Conservation (phyloP, 2,113 vertebrate genomes). For the Mus spicilegus region DNA sequence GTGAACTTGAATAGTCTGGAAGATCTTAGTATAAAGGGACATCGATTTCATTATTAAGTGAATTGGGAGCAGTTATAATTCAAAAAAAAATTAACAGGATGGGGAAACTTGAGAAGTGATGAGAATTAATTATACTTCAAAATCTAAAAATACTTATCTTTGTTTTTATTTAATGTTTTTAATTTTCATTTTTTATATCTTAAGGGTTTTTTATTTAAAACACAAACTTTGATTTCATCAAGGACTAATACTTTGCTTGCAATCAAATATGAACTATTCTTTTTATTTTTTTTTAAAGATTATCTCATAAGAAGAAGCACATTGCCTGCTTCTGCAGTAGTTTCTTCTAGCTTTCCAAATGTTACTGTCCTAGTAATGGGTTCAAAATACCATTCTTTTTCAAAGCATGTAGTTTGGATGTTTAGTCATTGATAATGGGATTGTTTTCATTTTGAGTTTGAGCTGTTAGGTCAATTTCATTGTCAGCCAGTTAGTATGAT, state of each 20-base stretch:
- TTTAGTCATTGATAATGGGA: constrained; percentile 92
- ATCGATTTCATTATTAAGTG: neutral
- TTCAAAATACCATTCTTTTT: constrained; percentile 92
- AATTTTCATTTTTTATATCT: constrained; percentile 24
- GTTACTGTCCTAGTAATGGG: constrained; percentile 86
- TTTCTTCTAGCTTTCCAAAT: constrained; percentile 71
- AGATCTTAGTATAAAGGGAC: neutral
- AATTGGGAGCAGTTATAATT: neutral
- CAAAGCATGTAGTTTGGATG: constrained; percentile 87
- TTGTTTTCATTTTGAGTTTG: constrained; percentile 80
- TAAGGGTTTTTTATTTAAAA: neutral
- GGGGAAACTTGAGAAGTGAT: neutral
- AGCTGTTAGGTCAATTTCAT: constrained; percentile 82
- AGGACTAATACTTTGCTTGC: neutral
- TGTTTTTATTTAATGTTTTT: neutral
- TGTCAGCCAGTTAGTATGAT: constrained; percentile 87
- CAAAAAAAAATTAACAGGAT: neutral
- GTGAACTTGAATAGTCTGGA: neutral
- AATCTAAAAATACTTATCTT: neutral
- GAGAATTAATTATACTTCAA: constrained; percentile 3
- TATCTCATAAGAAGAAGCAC: constrained; percentile 56
- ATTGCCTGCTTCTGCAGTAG: constrained; percentile 48
- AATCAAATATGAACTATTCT: neutral
- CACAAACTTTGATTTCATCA: neutral
- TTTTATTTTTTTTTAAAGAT: neutral